phyloP scores from a whole-genome alignment of 2,888 invertebrate species.

The Vannuccia rotundouncinata region DNA sequence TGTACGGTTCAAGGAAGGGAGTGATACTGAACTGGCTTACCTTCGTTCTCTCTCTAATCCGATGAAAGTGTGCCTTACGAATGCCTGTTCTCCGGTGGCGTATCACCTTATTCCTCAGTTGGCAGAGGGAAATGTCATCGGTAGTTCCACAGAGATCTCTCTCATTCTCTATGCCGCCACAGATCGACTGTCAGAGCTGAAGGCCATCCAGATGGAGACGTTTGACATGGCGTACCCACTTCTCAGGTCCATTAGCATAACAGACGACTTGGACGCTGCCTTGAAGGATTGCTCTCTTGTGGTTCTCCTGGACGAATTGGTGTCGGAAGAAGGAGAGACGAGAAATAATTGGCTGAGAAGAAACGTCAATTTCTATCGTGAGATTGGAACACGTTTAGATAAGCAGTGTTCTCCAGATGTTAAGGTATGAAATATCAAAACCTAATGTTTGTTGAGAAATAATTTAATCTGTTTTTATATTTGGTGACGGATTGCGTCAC shows the following conservation, averaged over 20 bases:
- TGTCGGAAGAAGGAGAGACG: conserved; percentile 28
- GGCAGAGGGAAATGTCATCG: conserved; percentile 49
- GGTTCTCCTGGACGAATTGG: conserved; percentile 33
- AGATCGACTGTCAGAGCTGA: conserved; percentile 38
- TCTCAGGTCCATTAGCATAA: conserved; percentile 32
- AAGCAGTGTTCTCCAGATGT: not conserved
- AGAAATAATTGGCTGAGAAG: conserved; percentile 27
- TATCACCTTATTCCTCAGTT: conserved; percentile 47
- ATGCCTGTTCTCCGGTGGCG: conserved; percentile 46
- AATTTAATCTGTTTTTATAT: no score
- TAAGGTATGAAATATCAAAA: not conserved
- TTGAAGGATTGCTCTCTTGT: conserved; percentile 10
- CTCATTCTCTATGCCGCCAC: conserved; percentile 46
- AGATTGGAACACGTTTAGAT: conserved; percentile 8
- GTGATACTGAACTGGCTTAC: conserved; percentile 46
- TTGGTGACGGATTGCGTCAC: no score
- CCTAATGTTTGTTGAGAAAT: no score
- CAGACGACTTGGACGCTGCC: conserved; percentile 28
- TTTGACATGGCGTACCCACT: conserved; percentile 45
- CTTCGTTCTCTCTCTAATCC: conserved; percentile 44
- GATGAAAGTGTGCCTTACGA: conserved; percentile 50
- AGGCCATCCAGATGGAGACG: conserved; percentile 50
- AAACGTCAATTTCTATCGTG: conserved; percentile 5
- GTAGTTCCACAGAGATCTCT: conserved; percentile 46
- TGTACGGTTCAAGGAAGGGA: conserved; percentile 45